Base-by-base conservation (phyloP, 2,113 vertebrate genomes). In the Carassius carassius region DNA sequence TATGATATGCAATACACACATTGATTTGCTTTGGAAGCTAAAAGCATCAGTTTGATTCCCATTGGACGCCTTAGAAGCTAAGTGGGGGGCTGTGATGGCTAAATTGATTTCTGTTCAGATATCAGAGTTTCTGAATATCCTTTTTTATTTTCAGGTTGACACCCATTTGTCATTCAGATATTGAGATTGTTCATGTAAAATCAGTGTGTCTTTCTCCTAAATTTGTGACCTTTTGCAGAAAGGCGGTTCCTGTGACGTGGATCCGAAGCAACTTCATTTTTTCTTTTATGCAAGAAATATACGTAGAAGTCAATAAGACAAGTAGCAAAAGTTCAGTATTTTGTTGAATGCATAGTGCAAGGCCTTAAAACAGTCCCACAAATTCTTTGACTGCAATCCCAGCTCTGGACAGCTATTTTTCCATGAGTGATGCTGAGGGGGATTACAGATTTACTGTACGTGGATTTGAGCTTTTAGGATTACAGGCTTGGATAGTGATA, bases 401-500 rank as follows among this genome's bases (percentile, higher is more conserved):
- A 87, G 89, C 87, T 92, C 82, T 87, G 85, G 87, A 91, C 92
- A 92, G 90, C 91, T 94, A 92, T 93, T 92, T 92, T 74, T 82
- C 85, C 92, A 89, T 91, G 90, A 84, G 90, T 90, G 89, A 88
- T 87, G 88, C 90, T 91, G 90, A 92, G 88, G 90, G 81, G 92
- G 94, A 94, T 94, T 94, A 95, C 78, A 89, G 92, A 89, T 84
- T 91, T 92, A 90, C 90, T 92, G 91, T 92, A 89, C 86, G 78
- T 87, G 90, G 94, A 92, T 93, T 95, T 93, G 85, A 92, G 92
- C 92, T 93, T 93, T 94, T 89, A 90, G 92, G 94, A 94, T 95
- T 95, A 95, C 87, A 70, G 87, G 88, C 87, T 90, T 92, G 91
- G 88, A 90, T 84, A 90, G 88, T 91, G 92, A 94, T 94, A 91